Conservation (phyloP, 2,113 vertebrate species). For the Mugil cephalus region DNA sequence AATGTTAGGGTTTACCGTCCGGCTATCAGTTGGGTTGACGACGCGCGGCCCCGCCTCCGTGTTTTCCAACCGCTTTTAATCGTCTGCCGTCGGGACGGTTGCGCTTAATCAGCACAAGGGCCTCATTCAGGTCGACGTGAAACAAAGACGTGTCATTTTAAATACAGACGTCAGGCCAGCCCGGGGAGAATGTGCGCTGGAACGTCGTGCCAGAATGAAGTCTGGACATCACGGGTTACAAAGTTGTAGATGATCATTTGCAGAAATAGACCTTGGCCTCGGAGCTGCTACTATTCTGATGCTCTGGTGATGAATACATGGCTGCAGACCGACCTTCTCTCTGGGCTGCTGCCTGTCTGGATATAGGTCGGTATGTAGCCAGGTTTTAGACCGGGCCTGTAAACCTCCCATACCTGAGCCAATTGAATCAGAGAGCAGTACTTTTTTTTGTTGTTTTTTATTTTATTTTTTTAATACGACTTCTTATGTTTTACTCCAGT, state of each 20-base stretch:
- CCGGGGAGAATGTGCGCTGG: conserved; percentile 46
- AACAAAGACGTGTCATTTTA: conserved; percentile 70
- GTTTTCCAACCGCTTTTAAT: conserved; percentile 19
- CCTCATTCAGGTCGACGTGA: conserved; percentile 59
- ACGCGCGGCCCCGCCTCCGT: background rate
- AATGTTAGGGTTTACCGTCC: too few species aligned
- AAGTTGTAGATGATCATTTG: conserved; percentile 67
- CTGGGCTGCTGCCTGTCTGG: conserved; percentile 10
- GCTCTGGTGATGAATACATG: conserved; percentile 31
- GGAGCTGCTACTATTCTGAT: conserved; percentile 49
- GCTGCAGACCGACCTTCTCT: background rate
- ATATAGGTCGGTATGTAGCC: conserved; percentile 37
- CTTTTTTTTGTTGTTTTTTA: too few species aligned
- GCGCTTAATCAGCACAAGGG: conserved; percentile 53
- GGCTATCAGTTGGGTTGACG: too few species aligned
- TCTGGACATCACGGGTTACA: conserved; percentile 58
- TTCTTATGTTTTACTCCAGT: conserved; percentile 15
- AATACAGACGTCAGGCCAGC: conserved; percentile 48
- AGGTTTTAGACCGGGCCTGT: conserved; percentile 36
- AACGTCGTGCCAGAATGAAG: conserved; percentile 51
- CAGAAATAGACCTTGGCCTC: conserved; percentile 70
- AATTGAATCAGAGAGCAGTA: conserved; percentile 32
- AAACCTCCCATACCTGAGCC: conserved; percentile 22
- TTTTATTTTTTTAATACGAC: conserved; percentile 34
- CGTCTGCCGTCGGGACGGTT: conserved; percentile 17